Evolutionary conservation across 1,140 invertebrate species (phyloP), one percentile per base, ranked within the genome.

Genomic region (Geopemphigus sp.): DNA sequence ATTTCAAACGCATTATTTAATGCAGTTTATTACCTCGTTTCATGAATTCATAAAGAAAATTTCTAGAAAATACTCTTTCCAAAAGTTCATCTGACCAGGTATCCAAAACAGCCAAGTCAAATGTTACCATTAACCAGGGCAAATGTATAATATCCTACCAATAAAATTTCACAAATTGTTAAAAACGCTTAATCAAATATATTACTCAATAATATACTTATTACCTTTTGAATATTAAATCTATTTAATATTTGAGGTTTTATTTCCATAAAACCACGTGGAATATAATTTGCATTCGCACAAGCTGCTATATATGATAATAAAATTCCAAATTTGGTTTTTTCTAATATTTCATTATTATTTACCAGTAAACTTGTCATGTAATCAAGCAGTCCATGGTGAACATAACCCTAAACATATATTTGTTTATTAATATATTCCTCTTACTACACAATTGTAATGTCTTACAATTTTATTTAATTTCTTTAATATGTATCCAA

Each of bases 201-300:
- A 50, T 12, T 50, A 50, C 32, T 39, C 8, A 39, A 50, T 19
- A 39, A 50, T 19, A 26, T 29, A 15, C n/a, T 26, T 17, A 72
- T 24, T 56, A 73, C 80, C 24, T 73, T 81, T 86, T 82, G 11
- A 85, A 81, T 76, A 82, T 81, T 83, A 50, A 84, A 81, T 82
- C 86, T 85, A 39, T 84, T 50, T 10, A 86, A 82, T 83, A 88
- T 84, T 84, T 86, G 78, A 74, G 81, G 80, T 81, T 84, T 83
- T 47, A 91, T 83, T 47, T 80, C 82, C 3, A 85, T 82, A 89
- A 90, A 91, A 82, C 87, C 82, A 22, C 84, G 70, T 3, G 90
- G 89, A 64, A 87, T 88, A 83, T 88, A 90, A 84, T 90, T 88
- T 45, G 87, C 88, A 82, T 87, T 86, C 17, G 87, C 84, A 29